A percentile compares a stretch with the other conserved stretches of the same genome.
Conservation (phyloP, 2,113 vertebrate genomes). For the Cyprinodon tularosa region DNA sequence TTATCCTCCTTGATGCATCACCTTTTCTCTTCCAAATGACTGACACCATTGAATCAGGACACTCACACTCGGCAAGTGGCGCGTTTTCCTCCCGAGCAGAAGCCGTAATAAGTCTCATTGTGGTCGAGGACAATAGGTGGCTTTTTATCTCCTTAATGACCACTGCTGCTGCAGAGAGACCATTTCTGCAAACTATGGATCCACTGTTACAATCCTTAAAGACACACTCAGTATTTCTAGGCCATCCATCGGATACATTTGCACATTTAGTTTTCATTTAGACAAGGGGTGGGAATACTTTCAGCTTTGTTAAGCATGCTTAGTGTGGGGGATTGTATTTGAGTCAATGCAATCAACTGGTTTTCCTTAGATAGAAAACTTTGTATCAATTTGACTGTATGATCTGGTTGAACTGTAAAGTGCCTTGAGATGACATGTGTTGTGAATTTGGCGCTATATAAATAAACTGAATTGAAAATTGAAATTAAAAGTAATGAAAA, state of each 20-base stretch:
- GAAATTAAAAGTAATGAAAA: background rate
- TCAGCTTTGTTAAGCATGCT: too few species aligned
- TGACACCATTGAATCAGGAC: slow-evolving; percentile 36
- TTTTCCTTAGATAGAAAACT: too few species aligned
- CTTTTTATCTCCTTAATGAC: slow-evolving; percentile 35
- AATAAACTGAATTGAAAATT: too few species aligned
- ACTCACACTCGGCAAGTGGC: slow-evolving; percentile 37
- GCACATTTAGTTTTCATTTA: too few species aligned
- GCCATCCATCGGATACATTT: background rate
- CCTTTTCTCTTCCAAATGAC: slow-evolving; percentile 52
- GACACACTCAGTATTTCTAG: background rate
- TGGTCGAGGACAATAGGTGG: slow-evolving; percentile 38
- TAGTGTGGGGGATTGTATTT: too few species aligned
- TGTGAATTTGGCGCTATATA: too few species aligned
- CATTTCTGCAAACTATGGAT: background rate
- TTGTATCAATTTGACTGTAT: too few species aligned
- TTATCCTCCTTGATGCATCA: slow-evolving; percentile 50
- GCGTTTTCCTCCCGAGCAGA: slow-evolving; percentile 42
- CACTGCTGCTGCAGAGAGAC: slow-evolving; percentile 1
- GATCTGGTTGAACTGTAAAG: too few species aligned
- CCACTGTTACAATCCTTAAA: background rate
- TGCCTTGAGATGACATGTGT: too few species aligned
- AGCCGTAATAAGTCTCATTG: slow-evolving; percentile 32
- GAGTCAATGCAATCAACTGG: too few species aligned
- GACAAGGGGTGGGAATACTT: too few species aligned